Evolutionary conservation across 2,888 invertebrate species (phyloP), one percentile per base, ranked within the genome.

Genomic region (Drosophila gaucha): DNA sequence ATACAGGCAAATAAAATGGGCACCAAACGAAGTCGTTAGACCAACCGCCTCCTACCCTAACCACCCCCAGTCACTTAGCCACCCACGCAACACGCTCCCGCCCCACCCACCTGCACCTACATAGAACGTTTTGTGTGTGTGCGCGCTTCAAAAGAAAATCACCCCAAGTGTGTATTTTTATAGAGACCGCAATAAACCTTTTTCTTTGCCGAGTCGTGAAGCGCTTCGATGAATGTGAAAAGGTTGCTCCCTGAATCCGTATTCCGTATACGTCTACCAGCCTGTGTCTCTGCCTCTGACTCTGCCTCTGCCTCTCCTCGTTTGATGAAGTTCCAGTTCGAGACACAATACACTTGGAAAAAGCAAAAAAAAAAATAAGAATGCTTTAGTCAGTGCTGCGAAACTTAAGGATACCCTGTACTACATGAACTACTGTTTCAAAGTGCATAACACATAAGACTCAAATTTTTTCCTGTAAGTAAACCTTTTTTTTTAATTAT

Each of bases 111-210:
- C 70, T 78, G 72, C 82, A 69, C 59, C 70, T 72, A 62, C 67
- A 44, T 28, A 26, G 16, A 44, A 6, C 28, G 18, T 28, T 28
- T 31, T 26, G 41, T 43, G 43, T 44, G 26, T 44, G 26, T 28
- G 6, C 47, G 56, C 65, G 80, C 86, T 74, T 82, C 83, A 78
- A 86, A 80, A 86, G 87, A 74, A 80, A 87, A 85, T 87, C 84
- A 84, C 84, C 84, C 84, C 87, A 87, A 84, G 87, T 83, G 83
- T 83, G 82, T 86, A 86, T 85, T 87, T 87, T 85, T 86, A 84
- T 87, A 82, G 87, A 87, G 87, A 85, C 87, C 84, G 87, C 84
- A 84, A 84, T 84, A 84, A 84, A 84, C 84, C 84, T 84, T 84
- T 84, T 84, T 82, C 78, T 80, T 80, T 57, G 30, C 54, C 57